Evolutionary conservation across 1,140 invertebrate species (phyloP).

Genomic region (Plutomurus gul): DNA sequence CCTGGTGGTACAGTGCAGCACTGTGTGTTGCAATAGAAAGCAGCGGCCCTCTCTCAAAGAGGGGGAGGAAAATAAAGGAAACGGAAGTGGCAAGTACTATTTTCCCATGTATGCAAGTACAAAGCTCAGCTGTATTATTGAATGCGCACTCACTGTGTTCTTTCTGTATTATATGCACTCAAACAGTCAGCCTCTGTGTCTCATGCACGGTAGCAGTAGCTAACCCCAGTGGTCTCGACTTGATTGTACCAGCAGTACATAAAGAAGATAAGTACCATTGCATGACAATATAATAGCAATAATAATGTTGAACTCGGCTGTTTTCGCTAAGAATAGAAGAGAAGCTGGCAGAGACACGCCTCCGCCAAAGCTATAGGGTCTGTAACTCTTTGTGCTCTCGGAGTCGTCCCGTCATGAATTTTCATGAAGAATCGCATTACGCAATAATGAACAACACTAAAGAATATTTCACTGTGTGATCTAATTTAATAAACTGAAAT

Average conservation of each 20-base stretch:
- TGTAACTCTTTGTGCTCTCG: neutral
- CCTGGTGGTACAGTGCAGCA: too few relatives aligned
- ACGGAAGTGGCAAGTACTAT: slow-evolving; percentile 6
- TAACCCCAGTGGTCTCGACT: neutral
- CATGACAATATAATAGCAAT: slow-evolving; percentile 1
- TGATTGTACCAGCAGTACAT: neutral
- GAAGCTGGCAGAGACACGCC: neutral
- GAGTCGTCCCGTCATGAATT: neutral
- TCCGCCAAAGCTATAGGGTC: neutral
- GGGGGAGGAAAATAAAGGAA: neutral
- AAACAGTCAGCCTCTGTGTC: neutral
- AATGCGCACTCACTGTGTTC: neutral
- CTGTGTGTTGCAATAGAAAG: too few relatives aligned
- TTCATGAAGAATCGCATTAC: slow-evolving; percentile 4
- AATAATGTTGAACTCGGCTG: neutral
- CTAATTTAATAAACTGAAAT: neutral
- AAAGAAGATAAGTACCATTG: slow-evolving; percentile 1
- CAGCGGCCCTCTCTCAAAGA: neutral
- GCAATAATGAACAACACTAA: neutral
- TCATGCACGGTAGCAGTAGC: neutral
- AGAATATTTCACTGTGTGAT: neutral
- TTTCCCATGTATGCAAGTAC: neutral
- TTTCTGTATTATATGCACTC: neutral
- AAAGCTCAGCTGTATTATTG: neutral
- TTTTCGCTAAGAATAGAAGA: neutral